Conservation (phyloP, 1,140 invertebrate genomes). For the Zaprionus inermis region DNA sequence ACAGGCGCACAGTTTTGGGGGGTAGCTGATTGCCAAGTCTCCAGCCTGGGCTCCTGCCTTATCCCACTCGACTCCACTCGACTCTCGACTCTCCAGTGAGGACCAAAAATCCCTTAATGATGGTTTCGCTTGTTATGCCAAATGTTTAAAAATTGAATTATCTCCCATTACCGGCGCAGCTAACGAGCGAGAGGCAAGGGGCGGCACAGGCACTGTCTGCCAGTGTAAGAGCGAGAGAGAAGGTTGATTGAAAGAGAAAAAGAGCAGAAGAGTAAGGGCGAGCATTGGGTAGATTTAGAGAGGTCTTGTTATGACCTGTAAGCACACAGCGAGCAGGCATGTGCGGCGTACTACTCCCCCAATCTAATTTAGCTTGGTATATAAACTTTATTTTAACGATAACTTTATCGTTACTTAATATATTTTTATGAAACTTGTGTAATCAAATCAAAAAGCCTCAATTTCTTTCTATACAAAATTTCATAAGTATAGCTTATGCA, state of each 20-base stretch:
- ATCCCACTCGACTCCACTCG: not conserved
- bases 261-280: not conserved
- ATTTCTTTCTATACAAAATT: not conserved
- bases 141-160: constrained; percentile 84
- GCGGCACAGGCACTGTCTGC: constrained; percentile 30
- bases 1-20: too few relatives aligned
- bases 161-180: constrained; percentile 81
- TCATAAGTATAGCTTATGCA: not conserved
- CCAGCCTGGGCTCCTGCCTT: too few relatives aligned
- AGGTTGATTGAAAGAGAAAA: not conserved
- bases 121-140: constrained; percentile 84
- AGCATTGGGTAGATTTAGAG: constrained; percentile 25
- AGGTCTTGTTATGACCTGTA: constrained; percentile 36
- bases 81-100: constrained; percentile 27
- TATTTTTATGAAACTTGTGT: not conserved
- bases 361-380: not conserved
- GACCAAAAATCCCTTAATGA: constrained; percentile 84
- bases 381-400: not conserved
- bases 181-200: constrained; percentile 79
- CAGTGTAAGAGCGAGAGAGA: constrained; percentile 11
- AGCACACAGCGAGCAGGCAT: not conserved
- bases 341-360: not conserved
- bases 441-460: not conserved
- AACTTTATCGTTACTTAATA: not conserved
- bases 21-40: too few relatives aligned